A percentile compares a stretch with the other conserved stretches of the same genome.
These are phyloP conservation scores for Megaceryle torquata DNA, from an alignment of 2,113 vertebrate genomes.

Conservation along the genomic window DNA sequence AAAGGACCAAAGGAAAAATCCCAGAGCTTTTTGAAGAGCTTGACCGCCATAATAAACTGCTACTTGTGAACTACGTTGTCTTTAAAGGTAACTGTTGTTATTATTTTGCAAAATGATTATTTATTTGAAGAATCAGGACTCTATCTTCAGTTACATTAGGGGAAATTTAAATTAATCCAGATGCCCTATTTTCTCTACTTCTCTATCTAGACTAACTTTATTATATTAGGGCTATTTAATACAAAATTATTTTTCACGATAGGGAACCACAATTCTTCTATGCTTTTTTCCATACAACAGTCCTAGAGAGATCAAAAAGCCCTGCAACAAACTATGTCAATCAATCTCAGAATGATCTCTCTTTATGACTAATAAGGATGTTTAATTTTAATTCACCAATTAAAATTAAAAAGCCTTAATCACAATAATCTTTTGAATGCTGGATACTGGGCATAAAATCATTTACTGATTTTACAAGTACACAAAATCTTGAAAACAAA, in stretches of 20 bases:
- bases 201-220: neutral
- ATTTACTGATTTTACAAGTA: neutral
- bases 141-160: neutral
- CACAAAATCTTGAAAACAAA: neutral
- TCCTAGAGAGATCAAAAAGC: neutral
- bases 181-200: neutral
- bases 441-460: neutral
- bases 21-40: constrained; percentile 75
- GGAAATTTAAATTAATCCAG: neutral
- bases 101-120: neutral
- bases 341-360: neutral
- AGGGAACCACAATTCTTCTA: neutral
- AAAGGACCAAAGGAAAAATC: constrained; percentile 77
- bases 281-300: neutral
- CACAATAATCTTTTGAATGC: neutral
- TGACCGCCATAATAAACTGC: constrained; percentile 71
- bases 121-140: neutral
- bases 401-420: neutral
- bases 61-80: constrained; percentile 84
- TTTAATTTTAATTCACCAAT: neutral
- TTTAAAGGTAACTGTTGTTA: constrained; percentile 80
- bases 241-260: neutral
- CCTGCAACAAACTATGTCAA: neutral
- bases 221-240: neutral
- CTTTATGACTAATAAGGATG: neutral